Base-by-base conservation (phyloP, 2,888 invertebrate genomes). In the Beris chalybata region DNA sequence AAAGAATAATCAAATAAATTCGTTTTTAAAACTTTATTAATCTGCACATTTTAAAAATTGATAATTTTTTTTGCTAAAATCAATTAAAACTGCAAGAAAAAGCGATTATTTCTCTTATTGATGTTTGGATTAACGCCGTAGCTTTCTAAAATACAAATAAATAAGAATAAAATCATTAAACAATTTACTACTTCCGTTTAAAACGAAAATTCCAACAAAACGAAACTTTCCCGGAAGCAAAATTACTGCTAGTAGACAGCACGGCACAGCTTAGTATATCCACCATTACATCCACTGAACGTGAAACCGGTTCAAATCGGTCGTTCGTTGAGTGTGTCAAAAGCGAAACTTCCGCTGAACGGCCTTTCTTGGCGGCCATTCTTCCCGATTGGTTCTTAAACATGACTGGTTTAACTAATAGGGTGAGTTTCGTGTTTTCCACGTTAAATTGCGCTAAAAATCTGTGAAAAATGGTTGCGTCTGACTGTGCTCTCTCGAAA, bases 361-460 rank as follows among this genome's bases (percentile, higher is more conserved):
- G 70, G 71, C 68, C 67, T 70, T 70, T 70, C 63, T 64, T 67
- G 53, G 73, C 73, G 70, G 71, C 73, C 73, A 75, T 78, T 65
- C 65, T 65, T 65, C 50, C 50, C 38, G 65, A 57, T 65, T 84
- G 83, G 84, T 85, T 84, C 85, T 84, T 85, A 85, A 88, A 82
- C 85, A 90, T 90, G 90, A 89, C 89, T 85, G 90, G 90, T 83
- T 89, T 90, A 85, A 89, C 88, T 82, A 88, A 89, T 83, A 90
- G 89, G 89, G 90, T 90, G 85, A 79, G 79, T 77, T 72, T 66
- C 72, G 72, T 47, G 47, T 57, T 32, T 56, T 67, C 48, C 57
- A 68, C 61, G 65, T 32, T 63, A 64, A 65, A 67, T 67, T 66
- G 66, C 67, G 57, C 53, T 43, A 4, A 44, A 48, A 67, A 56